Evolutionary conservation across 2,797 vertebrate genomes (phyloP), one percentile per base, ranked within the genome.

Genomic region (Mastacembelus armatus): DNA sequence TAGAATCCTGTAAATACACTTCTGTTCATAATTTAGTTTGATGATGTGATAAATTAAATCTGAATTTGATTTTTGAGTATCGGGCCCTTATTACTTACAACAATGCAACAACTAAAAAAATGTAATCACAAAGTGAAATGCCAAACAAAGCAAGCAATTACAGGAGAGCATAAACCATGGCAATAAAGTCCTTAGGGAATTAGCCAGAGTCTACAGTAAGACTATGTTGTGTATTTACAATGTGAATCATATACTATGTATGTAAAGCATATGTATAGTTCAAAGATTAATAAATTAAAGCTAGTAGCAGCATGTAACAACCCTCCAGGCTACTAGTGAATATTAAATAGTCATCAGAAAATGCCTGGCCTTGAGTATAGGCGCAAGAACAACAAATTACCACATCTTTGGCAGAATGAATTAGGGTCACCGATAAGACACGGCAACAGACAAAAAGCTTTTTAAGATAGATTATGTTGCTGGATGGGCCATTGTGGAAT

Each of bases 111-210:
- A 40, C 68, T 66, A 78, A 85, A 85, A 87, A 75, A 50, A 85
- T 67, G 65, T 77, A 72, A 89, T 85, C 74, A 77, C 26, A 82
- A 79, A 78, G 59, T 8, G 22, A 68, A 71, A 80, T 55, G 63
- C 48, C 10, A 62, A 74, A 78, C 19, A 35, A 73, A 74, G 60
- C 50, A 54, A 22, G 66, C 47, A 70, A 85, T 89, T 81, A 82
- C 47, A 56, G 55, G 27, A 43, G 70, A 36, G 61, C 7, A 26
- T 67, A 88, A 86, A 88, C 83, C 87, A 72, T 78, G 67, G 63
- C n/a, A 80, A 83, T 89, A 72, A 81, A 77, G 66, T 24, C 62
- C 61, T 60, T 18, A 5, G 71, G 54, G 66, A 60, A 61, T 80
- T 35, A 47, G 54, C 48, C 42, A 30, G 51, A 50, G 67, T 66